Conservation (phyloP, 2,888 invertebrate genomes). For the Plebejus argus region DNA sequence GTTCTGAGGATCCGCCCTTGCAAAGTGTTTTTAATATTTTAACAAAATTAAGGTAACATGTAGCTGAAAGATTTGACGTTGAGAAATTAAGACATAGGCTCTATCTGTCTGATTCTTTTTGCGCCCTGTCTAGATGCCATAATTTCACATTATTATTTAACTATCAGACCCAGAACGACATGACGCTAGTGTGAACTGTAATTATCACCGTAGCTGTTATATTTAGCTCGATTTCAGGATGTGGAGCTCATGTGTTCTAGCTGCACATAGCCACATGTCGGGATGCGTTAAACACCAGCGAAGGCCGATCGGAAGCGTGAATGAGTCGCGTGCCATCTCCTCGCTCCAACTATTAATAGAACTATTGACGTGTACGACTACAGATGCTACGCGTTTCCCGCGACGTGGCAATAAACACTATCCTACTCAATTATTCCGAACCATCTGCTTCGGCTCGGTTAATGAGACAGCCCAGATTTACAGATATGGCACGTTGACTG, state of each 20-base stretch:
- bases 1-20: background rate
- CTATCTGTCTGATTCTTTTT: background rate
- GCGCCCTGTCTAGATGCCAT: background rate
- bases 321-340: conserved; percentile 64
- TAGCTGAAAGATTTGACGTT: background rate
- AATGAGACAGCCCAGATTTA: conserved; percentile 8
- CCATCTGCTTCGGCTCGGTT: background rate
- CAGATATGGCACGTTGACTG: background rate
- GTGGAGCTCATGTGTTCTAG: conserved; percentile 11
- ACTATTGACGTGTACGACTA: conserved; percentile 49
- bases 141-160: background rate
- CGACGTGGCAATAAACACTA: conserved; percentile 13
- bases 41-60: background rate
- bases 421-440: background rate
- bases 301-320: conserved; percentile 58
- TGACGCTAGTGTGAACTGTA: background rate
- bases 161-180: background rate
- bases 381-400: background rate
- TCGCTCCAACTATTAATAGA: conserved; percentile 66
- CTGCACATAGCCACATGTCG: conserved; percentile 40
- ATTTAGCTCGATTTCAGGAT: conserved; percentile 9
- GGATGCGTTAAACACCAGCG: conserved; percentile 65
- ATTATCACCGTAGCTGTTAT: background rate
- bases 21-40: background rate
- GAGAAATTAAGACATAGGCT: background rate